These are phyloP conservation scores for Hypselothyrea guttata DNA, from an alignment of 2,888 invertebrate genomes.

Conservation along the genomic window DNA sequence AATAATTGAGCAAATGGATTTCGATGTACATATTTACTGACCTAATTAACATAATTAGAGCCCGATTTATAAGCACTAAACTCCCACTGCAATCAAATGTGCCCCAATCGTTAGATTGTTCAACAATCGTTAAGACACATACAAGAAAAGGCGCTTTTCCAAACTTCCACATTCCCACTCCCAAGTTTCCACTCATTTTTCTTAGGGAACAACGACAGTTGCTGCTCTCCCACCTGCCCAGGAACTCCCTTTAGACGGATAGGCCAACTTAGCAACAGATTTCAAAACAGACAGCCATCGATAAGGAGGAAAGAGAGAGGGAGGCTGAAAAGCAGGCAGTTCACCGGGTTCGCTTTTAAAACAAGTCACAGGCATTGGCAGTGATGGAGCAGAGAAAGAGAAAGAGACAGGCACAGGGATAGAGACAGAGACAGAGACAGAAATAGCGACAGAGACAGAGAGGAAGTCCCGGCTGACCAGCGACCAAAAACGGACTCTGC, in stretches of 20 bases:
- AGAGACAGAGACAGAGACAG: constrained; percentile 1
- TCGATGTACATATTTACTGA: too few species aligned
- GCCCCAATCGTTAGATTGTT: too few species aligned
- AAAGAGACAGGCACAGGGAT: background rate
- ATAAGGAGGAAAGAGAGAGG: constrained; percentile 3
- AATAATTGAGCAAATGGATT: too few species aligned
- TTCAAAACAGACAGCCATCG: constrained; percentile 48
- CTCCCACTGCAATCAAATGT: too few species aligned
- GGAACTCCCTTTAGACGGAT: too few species aligned
- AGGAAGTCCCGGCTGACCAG: constrained; percentile 6
- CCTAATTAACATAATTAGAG: too few species aligned
- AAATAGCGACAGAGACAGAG: background rate
- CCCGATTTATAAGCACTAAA: too few species aligned
- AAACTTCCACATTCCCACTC: too few species aligned
- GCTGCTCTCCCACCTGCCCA: background rate
- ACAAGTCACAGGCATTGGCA: background rate
- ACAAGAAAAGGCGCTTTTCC: constrained; percentile 7
- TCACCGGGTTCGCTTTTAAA: background rate
- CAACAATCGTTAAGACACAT: background rate
- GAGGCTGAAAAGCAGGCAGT: too few species aligned
- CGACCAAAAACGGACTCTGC: constrained; percentile 43
- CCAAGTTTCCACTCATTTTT: background rate
- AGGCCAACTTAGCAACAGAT: constrained; percentile 31
- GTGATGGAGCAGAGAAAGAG: too few species aligned
- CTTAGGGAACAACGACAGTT: constrained; percentile 11